Evolutionary conservation across 1,140 invertebrate genomes (phyloP).

Genomic region (Aphelenchoides fujianensis): DNA sequence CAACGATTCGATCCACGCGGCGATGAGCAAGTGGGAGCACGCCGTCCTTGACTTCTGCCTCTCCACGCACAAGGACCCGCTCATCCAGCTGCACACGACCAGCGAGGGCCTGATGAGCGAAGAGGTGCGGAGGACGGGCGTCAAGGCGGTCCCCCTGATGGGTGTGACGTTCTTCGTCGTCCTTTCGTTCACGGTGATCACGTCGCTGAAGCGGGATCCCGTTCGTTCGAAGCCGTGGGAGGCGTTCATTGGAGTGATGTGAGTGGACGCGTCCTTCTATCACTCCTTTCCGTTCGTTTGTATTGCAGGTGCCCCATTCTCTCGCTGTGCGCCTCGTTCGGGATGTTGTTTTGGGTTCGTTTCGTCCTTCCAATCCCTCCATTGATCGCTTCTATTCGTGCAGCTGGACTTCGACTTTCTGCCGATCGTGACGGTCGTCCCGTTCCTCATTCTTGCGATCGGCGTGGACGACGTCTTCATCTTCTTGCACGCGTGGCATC

Average conservation of each 20-base stretch:
- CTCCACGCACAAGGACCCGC: conserved; percentile 43
- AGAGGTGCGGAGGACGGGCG: conserved; percentile 58
- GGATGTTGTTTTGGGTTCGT: conserved; percentile 57
- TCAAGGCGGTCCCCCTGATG: conserved; percentile 57
- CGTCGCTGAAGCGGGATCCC: conserved; percentile 58
- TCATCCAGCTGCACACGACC: conserved; percentile 54
- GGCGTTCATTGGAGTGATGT: conserved; percentile 53
- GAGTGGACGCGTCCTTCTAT: too few relatives aligned
- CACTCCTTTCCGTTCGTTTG: too few relatives aligned
- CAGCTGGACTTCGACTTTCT: conserved; percentile 60
- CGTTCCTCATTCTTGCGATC: conserved; percentile 59
- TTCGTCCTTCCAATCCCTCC: neutral
- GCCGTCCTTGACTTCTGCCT: conserved; percentile 54
- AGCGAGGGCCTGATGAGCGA: conserved; percentile 59
- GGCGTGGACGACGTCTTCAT: conserved; percentile 63
- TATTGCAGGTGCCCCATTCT: conserved; percentile 59
- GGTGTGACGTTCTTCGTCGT: conserved; percentile 47
- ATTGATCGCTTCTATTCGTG: conserved; percentile 11
- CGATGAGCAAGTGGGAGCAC: conserved; percentile 62
- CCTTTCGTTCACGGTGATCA: conserved; percentile 53
- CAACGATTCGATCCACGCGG: conserved; percentile 47
- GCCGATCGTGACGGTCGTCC: conserved; percentile 59
- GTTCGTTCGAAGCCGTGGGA: conserved; percentile 59
- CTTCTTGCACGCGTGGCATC: conserved; percentile 57
- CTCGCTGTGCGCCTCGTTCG: conserved; percentile 55